Evolutionary conservation across 1,140 invertebrate species (phyloP).

Genomic region (Zaprionus tsacasi): DNA sequence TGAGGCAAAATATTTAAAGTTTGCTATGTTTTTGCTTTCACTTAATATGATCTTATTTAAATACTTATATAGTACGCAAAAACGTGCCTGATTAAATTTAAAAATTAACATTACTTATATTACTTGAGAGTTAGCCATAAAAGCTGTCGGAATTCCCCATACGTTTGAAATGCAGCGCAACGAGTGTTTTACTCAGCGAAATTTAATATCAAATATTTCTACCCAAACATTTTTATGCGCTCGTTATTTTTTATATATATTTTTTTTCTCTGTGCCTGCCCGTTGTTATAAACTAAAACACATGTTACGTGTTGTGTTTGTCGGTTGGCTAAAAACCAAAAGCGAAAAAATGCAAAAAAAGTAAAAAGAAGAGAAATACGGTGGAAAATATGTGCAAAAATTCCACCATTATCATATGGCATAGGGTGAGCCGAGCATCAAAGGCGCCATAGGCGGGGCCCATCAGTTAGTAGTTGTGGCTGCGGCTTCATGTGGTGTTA

Average conservation of each 20-base stretch:
- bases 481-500: conserved; percentile 48
- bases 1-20: neutral
- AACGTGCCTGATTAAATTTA: no score
- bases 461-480: conserved; percentile 41
- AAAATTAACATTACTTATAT: no score
- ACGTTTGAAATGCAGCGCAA: neutral
- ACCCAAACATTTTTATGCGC: conserved; percentile 28
- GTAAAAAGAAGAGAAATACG: neutral
- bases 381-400: conserved; percentile 32
- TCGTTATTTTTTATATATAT: conserved; percentile 12
- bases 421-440: conserved; percentile 9
- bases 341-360: neutral
- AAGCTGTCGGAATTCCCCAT: neutral
- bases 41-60: neutral
- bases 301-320: conserved; percentile 53
- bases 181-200: conserved; percentile 5
- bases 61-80: no score
- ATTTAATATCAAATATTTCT: conserved; percentile 35
- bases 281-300: conserved; percentile 52
- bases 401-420: conserved; percentile 58
- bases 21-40: no score
- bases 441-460: conserved; percentile 28
- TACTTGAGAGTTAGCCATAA: no score
- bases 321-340: conserved; percentile 23
- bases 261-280: neutral